Evolutionary conservation across 2,113 vertebrate species (phyloP), one percentile per base, ranked within the genome.

Genomic region (Toxotes chatareus): DNA sequence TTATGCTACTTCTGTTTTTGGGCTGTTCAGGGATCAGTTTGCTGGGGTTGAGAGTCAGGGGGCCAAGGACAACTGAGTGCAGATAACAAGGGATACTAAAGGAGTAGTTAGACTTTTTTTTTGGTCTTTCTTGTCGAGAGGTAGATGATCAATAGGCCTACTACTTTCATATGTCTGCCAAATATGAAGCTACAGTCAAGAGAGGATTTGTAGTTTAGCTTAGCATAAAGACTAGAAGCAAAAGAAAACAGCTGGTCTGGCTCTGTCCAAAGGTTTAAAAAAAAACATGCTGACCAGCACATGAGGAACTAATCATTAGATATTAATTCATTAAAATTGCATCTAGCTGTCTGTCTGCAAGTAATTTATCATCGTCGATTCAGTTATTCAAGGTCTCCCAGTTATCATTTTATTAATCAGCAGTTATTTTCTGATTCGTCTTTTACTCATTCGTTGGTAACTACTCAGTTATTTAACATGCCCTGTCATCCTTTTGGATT

Each of bases 11-110:
- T 64, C 49, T 65, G 69, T 65, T 49, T 14, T 31, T 16, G 6
- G 9, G 51, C 65, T 76, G 65, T 13, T 80, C 34, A 9, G 72
- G 44, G 67, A 76, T 79, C 76, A 49, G 47, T 79, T 68, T 59
- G 9, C 59, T 47, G 23, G 53, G 17, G 69, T 59, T 63, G 10
- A 63, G 27, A 46, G 19, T 69, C 57, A 57, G 40, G 19, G 27
- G 75, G 40, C 12, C 51, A 61, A 67, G 21, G 51, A 87, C 46
- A 23, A 34, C 17, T 67, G 40, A 51, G 31, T 13, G 47, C 55
- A 64, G 27, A 68, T 36, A 36, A 60, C 17, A 51, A 56, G 56
- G 16, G 5, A 42, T 68, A 27, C 68, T 40, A 40, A 61, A 69
- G 10, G 6, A 66, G 55, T 3, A 13, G 38, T 67, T 42, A 0